Evolutionary conservation across 2,113 vertebrate genomes (phyloP).

Genomic region (Myxocyprinus asiaticus): DNA sequence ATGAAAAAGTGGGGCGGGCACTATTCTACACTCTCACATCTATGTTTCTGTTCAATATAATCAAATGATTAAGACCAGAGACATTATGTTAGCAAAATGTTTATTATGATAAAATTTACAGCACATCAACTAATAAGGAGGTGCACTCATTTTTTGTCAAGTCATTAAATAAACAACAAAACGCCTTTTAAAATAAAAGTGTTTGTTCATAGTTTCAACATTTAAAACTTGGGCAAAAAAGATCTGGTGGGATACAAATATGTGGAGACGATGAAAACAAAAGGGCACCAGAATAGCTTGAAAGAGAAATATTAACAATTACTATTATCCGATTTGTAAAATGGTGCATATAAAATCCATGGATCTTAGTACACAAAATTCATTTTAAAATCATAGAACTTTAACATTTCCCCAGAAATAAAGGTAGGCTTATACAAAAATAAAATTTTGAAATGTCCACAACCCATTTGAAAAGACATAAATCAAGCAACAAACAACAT

Average conservation of each 20-base stretch:
- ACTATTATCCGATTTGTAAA: conserved; percentile 37
- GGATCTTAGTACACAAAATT: conserved; percentile 42
- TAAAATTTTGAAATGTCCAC: conserved; percentile 14
- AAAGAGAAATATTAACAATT: conserved; percentile 12
- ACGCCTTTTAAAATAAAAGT: conserved; percentile 47
- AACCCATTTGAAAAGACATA: conserved; percentile 21
- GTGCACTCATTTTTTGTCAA: conserved; percentile 3
- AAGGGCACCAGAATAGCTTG: not conserved
- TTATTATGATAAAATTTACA: conserved; percentile 56
- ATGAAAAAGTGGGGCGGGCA: too few relatives aligned
- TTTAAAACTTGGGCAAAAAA: conserved; percentile 32
- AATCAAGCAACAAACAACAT: not conserved
- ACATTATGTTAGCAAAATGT: conserved; percentile 47
- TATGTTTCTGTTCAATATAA: too few relatives aligned
- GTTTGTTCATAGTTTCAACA: conserved; percentile 17
- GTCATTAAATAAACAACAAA: conserved; percentile 50
- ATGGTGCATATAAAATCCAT: conserved; percentile 45
- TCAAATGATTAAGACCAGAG: not conserved
- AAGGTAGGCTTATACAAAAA: conserved; percentile 20
- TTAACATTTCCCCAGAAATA: conserved; percentile 27
- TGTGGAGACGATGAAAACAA: not conserved
- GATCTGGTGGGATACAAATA: conserved; percentile 1
- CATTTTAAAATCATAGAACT: conserved; percentile 24
- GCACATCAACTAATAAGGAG: conserved; percentile 17
- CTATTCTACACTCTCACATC: too few relatives aligned